Percentiles rank a stretch among this genome's conserved stretches.
phyloP scores from a whole-genome alignment of 35 echinoderm and acorn worm species.

The Lytechinus pictus region DNA sequence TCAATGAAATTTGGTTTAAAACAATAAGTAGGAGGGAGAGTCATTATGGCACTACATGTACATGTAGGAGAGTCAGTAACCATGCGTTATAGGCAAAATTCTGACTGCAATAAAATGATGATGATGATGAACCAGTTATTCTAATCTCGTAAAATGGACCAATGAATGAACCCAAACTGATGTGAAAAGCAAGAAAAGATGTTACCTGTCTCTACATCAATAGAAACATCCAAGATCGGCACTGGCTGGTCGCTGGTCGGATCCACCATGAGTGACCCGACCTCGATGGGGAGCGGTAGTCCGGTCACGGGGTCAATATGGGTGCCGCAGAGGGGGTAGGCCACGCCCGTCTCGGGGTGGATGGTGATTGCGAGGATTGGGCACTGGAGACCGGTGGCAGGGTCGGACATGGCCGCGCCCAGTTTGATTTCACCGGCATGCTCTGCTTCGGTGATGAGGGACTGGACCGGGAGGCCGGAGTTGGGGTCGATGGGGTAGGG shows the following conservation, averaged over 20 bases:
- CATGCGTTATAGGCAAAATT: no score
- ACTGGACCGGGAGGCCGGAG: conserved; percentile 71
- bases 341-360: conserved; percentile 92
- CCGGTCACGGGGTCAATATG: conserved; percentile 96
- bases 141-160: no score
- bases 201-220: conserved; percentile 83
- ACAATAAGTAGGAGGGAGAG: no score
- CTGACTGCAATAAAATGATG: no score
- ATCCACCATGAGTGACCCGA: conserved; percentile 95
- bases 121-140: no score
- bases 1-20: no score
- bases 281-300: conserved; percentile 88
- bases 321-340: conserved; percentile 91
- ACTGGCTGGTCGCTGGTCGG: conserved; percentile 95
- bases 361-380: conserved; percentile 92
- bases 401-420: conserved; percentile 73
- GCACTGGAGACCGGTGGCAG: conserved; percentile 81
- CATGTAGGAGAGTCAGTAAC: no score
- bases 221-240: conserved; percentile 75
- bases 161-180: no score
- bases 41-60: no score
- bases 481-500: conserved; percentile 85
- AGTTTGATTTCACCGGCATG: conserved; percentile 85
- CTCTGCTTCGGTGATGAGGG: conserved; percentile 64
- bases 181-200: neutral